These are phyloP conservation scores for Coracopsis vasa DNA, from an alignment of 2,113 vertebrate genomes.

Conservation along the genomic window DNA sequence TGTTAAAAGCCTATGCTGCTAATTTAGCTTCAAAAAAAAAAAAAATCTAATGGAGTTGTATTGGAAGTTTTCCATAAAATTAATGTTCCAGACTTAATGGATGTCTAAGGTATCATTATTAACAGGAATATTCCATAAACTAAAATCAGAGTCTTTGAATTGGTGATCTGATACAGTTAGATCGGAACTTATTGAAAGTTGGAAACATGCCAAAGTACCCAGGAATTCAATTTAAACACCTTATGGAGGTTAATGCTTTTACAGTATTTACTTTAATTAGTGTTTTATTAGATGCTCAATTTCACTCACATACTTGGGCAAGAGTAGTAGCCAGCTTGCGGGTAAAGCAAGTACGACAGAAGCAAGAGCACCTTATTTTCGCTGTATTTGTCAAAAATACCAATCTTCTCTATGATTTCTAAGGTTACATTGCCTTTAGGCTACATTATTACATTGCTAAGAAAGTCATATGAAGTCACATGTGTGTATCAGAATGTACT, in stretches of 20 bases:
- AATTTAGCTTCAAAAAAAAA: conserved; percentile 71
- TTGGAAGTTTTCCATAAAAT: conserved; percentile 83
- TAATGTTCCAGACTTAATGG: conserved; percentile 82
- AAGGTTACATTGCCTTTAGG: neutral
- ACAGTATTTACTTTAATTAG: conserved; percentile 74
- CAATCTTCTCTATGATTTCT: neutral
- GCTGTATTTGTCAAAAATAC: neutral
- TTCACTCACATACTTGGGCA: conserved; percentile 37
- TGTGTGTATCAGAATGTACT: neutral
- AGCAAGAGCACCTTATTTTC: neutral
- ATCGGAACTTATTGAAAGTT: conserved; percentile 75
- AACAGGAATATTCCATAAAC: conserved; percentile 78
- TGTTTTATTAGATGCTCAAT: conserved; percentile 70
- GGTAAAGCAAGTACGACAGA: neutral
- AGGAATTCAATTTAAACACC: conserved; percentile 82
- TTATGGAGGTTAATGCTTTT: conserved; percentile 77
- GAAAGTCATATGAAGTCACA: neutral
- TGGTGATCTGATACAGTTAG: conserved; percentile 76
- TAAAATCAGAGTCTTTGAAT: conserved; percentile 74
- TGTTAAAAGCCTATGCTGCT: conserved; percentile 80
- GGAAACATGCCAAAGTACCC: conserved; percentile 76
- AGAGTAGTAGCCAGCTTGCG: neutral
- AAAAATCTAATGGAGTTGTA: conserved; percentile 78
- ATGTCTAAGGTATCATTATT: conserved; percentile 81
- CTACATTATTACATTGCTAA: neutral